Evolutionary conservation across 2,797 vertebrate species (phyloP), one percentile per base, ranked within the genome.

Genomic region (Acestrorhynchus altus): DNA sequence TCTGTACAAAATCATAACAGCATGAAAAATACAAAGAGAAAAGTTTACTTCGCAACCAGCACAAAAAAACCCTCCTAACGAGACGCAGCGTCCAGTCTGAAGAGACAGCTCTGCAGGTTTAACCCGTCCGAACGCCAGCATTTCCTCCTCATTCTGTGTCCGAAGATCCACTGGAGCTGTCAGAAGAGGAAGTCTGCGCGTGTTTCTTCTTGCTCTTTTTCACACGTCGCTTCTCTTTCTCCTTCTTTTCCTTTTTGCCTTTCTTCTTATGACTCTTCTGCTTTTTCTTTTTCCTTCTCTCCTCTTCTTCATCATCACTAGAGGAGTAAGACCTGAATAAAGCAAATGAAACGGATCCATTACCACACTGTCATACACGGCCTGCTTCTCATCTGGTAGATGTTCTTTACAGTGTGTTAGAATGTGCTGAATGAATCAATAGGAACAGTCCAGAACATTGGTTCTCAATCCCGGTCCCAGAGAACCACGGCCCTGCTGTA

Each of bases 211-310:
- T 86, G 7, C 49, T 54, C 39, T 85, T 86, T 35, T 92, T 82
- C 86, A 89, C 85, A 0, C 91, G 94, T 86, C 88, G 94, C 40
- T 93, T 94, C 68, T 93, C 93, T 74, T 94, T 95, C 82, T 91
- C 93, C 31, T 74, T 93, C 80, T 91, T 94, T 77, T 93, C 92
- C 73, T 90, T 94, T 85, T 92, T 94, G 76, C 90, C 94, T 87
- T 93, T 93, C 88, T 93, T 95, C 86, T 92, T 95, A 75, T 91
- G 92, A 59, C 84, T 89, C 81, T 94, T 95, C 81, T 94, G 90
- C 78, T 94, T 96, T 89, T 95, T 95, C 83, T 90, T 57, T 8
- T 7, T 7, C 60, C 83, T 90, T 90, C 90, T 89, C 4, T 67
- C 65, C 12, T 89, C 87, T 89, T 95, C 78, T 12, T 92, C 92